Conservation (phyloP, 2,888 invertebrate species). For the Drosophila anomalata region DNA sequence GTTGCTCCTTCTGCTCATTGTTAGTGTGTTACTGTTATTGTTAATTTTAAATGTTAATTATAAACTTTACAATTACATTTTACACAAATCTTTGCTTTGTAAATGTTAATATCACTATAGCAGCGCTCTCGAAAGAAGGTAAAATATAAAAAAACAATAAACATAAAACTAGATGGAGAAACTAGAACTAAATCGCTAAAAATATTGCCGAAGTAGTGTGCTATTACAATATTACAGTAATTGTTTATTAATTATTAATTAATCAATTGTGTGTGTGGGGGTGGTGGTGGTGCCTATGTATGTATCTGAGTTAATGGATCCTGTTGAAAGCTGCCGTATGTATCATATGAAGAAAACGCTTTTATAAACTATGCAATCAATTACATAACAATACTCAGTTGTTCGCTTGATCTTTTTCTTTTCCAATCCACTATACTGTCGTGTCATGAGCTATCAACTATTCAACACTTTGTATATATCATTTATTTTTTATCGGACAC, state of each 20-base stretch:
- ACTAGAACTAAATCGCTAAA: slow-evolving; percentile 34
- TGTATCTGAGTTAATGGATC: slow-evolving; percentile 5
- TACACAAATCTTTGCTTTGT: slow-evolving; percentile 68
- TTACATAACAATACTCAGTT: slow-evolving; percentile 45
- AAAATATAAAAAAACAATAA: slow-evolving; percentile 41
- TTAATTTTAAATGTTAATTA: slow-evolving; percentile 22
- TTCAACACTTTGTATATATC: slow-evolving; percentile 73
- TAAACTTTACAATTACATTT: slow-evolving; percentile 58
- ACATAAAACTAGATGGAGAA: slow-evolving; percentile 39
- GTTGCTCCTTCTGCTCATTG: slow-evolving; percentile 19
- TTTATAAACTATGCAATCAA: slow-evolving; percentile 67
- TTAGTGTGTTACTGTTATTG: slow-evolving; percentile 36
- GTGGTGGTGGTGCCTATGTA: neutral
- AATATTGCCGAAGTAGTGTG: slow-evolving; percentile 33
- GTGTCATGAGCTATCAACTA: slow-evolving; percentile 69
- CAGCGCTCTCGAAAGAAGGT: slow-evolving; percentile 69
- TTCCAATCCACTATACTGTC: slow-evolving; percentile 7
- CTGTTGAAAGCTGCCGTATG: slow-evolving; percentile 19
- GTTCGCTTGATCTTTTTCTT: slow-evolving; percentile 10
- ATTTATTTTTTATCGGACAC: slow-evolving; percentile 16
- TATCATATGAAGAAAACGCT: slow-evolving; percentile 60
- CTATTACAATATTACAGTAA: slow-evolving; percentile 34
- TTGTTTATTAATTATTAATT: slow-evolving; percentile 36
- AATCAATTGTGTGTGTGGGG: slow-evolving; percentile 11
- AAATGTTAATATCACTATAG: slow-evolving; percentile 78